Base-by-base conservation (phyloP, 2,888 invertebrate genomes). In the Torymus tubicola region DNA sequence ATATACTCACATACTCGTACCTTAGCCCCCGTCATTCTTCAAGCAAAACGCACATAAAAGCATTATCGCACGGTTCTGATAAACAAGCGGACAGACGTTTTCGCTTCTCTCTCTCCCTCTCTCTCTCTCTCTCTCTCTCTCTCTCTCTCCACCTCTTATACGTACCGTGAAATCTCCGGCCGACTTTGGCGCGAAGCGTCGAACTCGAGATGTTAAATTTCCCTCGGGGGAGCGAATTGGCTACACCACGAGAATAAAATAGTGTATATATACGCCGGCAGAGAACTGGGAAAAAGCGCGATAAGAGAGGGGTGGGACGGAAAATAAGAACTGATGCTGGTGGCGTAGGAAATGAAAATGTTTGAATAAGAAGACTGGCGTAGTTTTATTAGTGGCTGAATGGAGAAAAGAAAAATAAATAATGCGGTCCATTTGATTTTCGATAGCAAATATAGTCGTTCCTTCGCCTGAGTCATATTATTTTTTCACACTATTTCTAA, bases 171-270 rank as follows among this genome's bases (percentile, higher is more conserved):
- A 57, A 31, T 60, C 2, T 21, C 16, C 18, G 24, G 24, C 55
- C 31, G 42, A 42, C 42, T 42, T 42, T 73, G 68, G 55, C 42
- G 65, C 18, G 64, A 31, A 70, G 84, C 78, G 85, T 86, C 85
- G 82, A 86, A 85, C 86, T 85, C 83, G 70, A 78, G 81, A 86
- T 89, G 89, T 88, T 87, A 88, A 88, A 88, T 86, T 86, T 87
- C 87, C 87, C 88, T 69, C 70, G 86, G 84, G 87, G 82, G 74
- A 78, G 63, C 24, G 68, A 77, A 74, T 79, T 74, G 79, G 61
- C 64, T 64, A 50, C 31, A 16, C n/a, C 61, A n/a, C 21, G 70
- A 60, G 18, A 81, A 64, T 77, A 53, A 80, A 75, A 71, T 52
- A 64, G 71, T 18, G 42, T 18, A 63, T 21, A 57, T 21, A 74